phyloP scores from a whole-genome alignment of 2,113 vertebrate genomes.

The Cryptotis parvus region DNA sequence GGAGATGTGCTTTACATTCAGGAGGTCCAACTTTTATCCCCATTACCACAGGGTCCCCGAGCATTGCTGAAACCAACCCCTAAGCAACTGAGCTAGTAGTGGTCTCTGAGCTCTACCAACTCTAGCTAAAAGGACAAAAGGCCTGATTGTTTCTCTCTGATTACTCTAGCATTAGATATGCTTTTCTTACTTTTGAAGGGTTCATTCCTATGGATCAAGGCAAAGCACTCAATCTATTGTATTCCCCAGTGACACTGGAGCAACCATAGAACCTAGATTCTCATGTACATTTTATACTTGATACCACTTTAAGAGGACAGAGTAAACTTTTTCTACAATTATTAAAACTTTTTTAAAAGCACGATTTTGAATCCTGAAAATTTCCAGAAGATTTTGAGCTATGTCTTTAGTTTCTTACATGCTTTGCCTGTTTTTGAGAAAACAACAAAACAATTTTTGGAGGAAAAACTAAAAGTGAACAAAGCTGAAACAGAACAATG shows the following conservation, averaged over 20 bases:
- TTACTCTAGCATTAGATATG: not conserved
- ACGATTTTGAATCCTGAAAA: constrained; percentile 1
- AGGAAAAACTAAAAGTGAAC: not conserved
- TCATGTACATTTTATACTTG: constrained; percentile 61
- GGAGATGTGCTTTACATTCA: no score
- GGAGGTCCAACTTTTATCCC: no score
- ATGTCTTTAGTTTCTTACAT: not conserved
- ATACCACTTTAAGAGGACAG: not conserved
- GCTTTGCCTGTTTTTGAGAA: not conserved
- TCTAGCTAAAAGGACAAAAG: no score
- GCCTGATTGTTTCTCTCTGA: not conserved
- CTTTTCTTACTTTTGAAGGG: constrained; percentile 27
- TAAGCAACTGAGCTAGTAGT: no score
- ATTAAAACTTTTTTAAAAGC: not conserved
- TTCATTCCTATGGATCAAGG: constrained; percentile 52
- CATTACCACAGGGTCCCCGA: no score
- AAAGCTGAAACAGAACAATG: not conserved
- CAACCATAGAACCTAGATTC: not conserved
- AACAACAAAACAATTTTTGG: not conserved
- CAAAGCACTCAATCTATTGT: constrained; percentile 76
- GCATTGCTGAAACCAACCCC: no score
- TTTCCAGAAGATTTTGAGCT: not conserved
- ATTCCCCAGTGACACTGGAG: constrained; percentile 47
- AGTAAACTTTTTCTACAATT: constrained; percentile 35
- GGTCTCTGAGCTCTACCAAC: no score